Conservation (phyloP, 1,140 invertebrate genomes). For the Ctenoplectra terminalis region DNA sequence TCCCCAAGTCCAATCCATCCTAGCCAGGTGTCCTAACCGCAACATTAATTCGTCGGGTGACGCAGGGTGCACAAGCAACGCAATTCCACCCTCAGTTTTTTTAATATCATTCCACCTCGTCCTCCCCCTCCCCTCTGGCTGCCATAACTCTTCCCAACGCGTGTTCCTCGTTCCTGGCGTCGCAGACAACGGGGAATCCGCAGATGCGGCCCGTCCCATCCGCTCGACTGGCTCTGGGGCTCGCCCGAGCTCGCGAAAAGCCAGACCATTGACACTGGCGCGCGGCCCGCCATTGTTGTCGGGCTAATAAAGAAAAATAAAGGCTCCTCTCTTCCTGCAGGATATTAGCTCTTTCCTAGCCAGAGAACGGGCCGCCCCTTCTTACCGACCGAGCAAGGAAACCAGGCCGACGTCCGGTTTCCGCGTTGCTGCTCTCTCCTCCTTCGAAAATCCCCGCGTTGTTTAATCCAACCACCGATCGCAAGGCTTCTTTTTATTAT, state of each 20-base stretch:
- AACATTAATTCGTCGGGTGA: conserved; percentile 16
- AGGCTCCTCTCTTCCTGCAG: conserved; percentile 23
- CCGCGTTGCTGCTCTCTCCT: conserved; percentile 31
- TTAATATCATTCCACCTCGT: background rate
- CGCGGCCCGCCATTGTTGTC: conserved; percentile 50
- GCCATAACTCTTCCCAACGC: conserved; percentile 19
- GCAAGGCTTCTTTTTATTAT: background rate
- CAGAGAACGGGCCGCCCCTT: background rate
- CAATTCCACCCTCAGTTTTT: conserved; percentile 10
- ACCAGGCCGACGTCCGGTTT: conserved; percentile 34
- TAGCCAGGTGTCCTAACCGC: conserved; percentile 3
- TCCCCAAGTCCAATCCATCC: background rate
- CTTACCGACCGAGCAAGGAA: background rate
- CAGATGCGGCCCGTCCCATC: conserved; percentile 55
- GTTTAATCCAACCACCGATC: conserved; percentile 40
- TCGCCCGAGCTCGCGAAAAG: conserved; percentile 51
- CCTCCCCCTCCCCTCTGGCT: too few species aligned
- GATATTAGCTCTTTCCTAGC: conserved; percentile 39
- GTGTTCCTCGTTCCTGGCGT: background rate
- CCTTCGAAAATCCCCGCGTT: conserved; percentile 37
- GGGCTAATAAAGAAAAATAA: conserved; percentile 59
- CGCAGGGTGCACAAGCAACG: background rate
- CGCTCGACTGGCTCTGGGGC: conserved; percentile 30
- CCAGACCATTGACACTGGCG: conserved; percentile 64
- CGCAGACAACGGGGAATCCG: conserved; percentile 46